Percentiles rank a stretch among this genome's conserved stretches.
Conservation (phyloP, 2,113 vertebrate genomes). For the Chascanopsetta lugubris region DNA sequence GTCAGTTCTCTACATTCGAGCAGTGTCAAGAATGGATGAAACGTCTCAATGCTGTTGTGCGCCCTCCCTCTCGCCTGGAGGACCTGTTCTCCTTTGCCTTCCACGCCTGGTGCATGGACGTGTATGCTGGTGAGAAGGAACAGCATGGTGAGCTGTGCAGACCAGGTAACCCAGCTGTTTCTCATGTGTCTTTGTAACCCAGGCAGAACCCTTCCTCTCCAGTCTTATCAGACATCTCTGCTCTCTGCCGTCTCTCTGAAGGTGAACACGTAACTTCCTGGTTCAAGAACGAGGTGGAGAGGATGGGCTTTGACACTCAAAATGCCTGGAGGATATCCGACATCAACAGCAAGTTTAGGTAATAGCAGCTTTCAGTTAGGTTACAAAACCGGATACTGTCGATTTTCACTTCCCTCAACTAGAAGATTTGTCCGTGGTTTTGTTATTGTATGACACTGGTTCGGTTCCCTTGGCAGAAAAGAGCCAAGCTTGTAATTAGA, state of each 20-base stretch:
- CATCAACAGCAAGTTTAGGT: slow-evolving; percentile 98
- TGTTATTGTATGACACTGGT: slow-evolving; percentile 50
- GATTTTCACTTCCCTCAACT: neutral
- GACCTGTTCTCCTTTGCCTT: slow-evolving; percentile 97
- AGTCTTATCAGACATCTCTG: slow-evolving; percentile 46
- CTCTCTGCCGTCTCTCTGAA: slow-evolving; percentile 74
- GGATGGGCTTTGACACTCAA: slow-evolving; percentile 98
- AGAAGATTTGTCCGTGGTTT: slow-evolving; percentile 24
- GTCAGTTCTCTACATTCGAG: slow-evolving; percentile 96
- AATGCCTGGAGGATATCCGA: slow-evolving; percentile 98
- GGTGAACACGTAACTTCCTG: slow-evolving; percentile 95
- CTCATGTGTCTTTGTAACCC: neutral
- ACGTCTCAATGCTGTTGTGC: slow-evolving; percentile 85
- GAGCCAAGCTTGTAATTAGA: slow-evolving; percentile 55
- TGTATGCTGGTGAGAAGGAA: slow-evolving; percentile 94
- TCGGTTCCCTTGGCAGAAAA: slow-evolving; percentile 48
- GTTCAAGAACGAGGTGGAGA: slow-evolving; percentile 96
- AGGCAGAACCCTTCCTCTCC: neutral
- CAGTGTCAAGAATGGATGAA: slow-evolving; percentile 98
- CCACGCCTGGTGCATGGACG: slow-evolving; percentile 96
- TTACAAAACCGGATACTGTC: slow-evolving; percentile 20
- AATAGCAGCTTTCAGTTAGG: slow-evolving; percentile 32
- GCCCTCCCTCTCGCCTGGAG: slow-evolving; percentile 91
- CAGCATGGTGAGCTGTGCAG: slow-evolving; percentile 94
- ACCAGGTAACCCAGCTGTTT: slow-evolving; percentile 81